A percentile compares a stretch with the other conserved stretches of the same genome.
Evolutionary conservation across 2,888 invertebrate genomes (phyloP).

Genomic region (Lithophane socia): DNA sequence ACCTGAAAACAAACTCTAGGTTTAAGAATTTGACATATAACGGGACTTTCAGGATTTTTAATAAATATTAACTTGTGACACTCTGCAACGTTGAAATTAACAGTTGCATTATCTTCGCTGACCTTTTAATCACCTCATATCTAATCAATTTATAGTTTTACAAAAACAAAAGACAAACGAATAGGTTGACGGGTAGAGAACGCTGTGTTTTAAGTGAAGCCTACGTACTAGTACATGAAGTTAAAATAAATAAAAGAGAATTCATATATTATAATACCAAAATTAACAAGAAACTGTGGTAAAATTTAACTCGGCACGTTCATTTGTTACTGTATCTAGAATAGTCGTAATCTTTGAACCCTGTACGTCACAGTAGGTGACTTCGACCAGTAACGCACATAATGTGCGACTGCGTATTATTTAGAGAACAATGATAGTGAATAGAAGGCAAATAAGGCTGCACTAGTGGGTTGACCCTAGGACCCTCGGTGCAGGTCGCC

Average conservation of each 20-base stretch:
- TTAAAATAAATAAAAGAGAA: neutral
- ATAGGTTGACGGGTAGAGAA: neutral
- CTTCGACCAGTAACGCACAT: slow-evolving; percentile 14
- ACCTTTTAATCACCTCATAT: neutral
- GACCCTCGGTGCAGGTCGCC: slow-evolving; percentile 28
- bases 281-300: slow-evolving; percentile 15
- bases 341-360: slow-evolving; percentile 49
- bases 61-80: neutral
- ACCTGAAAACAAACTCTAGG: neutral
- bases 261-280: neutral
- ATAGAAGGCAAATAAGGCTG: slow-evolving; percentile 51
- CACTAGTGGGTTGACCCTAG: slow-evolving; percentile 33
- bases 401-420: slow-evolving; percentile 33
- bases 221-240: no score
- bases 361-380: slow-evolving; percentile 35
- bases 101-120: neutral
- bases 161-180: neutral
- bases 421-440: slow-evolving; percentile 51
- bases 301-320: neutral
- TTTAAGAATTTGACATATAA: neutral
- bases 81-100: neutral
- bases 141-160: neutral
- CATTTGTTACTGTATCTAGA: slow-evolving; percentile 15
- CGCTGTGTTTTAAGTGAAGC: no score
- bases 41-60: neutral